phyloP scores from a whole-genome alignment of 1,140 invertebrate species.

The Euura saliciscinereae region DNA sequence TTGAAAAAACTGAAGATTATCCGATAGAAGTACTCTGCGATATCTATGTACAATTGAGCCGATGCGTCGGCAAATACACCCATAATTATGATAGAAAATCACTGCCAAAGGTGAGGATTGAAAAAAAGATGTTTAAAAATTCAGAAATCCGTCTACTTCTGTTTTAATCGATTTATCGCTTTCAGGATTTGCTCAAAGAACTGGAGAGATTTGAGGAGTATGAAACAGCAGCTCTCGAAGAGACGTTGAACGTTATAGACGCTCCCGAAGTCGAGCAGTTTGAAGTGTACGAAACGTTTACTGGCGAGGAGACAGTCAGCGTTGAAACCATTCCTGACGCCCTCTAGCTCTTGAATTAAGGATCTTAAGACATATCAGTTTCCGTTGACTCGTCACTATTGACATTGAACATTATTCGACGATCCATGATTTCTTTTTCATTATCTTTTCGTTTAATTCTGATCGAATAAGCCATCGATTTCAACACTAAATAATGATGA shows the following conservation, averaged over 20 bases:
- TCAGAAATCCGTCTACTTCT: neutral
- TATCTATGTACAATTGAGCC: conserved; percentile 65
- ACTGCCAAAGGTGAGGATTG: conserved; percentile 63
- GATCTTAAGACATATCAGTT: conserved; percentile 1
- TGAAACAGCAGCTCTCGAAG: conserved; percentile 18
- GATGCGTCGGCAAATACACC: conserved; percentile 61
- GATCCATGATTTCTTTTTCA: no score
- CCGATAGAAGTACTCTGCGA: conserved; percentile 67
- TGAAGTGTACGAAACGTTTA: neutral
- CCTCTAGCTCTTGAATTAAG: neutral
- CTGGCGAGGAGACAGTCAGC: neutral
- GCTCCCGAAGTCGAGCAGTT: neutral
- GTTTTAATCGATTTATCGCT: conserved; percentile 28
- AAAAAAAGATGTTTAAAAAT: neutral
- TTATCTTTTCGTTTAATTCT: no score
- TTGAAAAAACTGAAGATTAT: conserved; percentile 60
- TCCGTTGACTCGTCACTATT: neutral
- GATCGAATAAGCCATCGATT: no score
- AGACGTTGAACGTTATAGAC: neutral
- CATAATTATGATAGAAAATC: conserved; percentile 61
- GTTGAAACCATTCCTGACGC: neutral
- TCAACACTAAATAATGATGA: neutral
- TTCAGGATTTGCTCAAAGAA: conserved; percentile 58
- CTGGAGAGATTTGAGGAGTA: conserved; percentile 48
- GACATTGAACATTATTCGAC: neutral